Evolutionary conservation across 2,888 invertebrate species (phyloP).

Genomic region (Cactoblastis cactorum): DNA sequence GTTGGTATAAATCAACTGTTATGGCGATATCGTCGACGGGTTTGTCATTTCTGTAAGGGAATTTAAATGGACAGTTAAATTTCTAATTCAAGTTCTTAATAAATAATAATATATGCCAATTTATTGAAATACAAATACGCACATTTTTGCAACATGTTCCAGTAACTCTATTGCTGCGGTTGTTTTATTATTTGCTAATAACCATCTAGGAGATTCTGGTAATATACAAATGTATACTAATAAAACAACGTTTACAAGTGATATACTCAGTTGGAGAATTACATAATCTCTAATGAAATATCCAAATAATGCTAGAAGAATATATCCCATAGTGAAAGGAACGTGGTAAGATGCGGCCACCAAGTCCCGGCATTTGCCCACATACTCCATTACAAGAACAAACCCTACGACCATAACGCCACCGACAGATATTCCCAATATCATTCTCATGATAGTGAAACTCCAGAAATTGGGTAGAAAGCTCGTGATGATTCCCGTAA

Average conservation of each 20-base stretch:
- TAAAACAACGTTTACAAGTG: slow-evolving; percentile 75
- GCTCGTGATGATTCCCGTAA: slow-evolving; percentile 83
- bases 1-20: slow-evolving; percentile 57
- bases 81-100: background rate
- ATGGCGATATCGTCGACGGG: slow-evolving; percentile 59
- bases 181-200: slow-evolving; percentile 82
- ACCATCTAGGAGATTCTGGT: slow-evolving; percentile 90
- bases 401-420: slow-evolving; percentile 84
- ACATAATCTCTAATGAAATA: slow-evolving; percentile 83
- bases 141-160: slow-evolving; percentile 80
- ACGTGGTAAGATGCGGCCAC: slow-evolving; percentile 82
- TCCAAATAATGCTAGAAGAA: slow-evolving; percentile 79
- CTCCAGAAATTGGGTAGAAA: slow-evolving; percentile 81
- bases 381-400: slow-evolving; percentile 81
- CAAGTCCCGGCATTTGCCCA: slow-evolving; percentile 74
- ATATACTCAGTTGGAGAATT: slow-evolving; percentile 81
- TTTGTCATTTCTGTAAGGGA: slow-evolving; percentile 50
- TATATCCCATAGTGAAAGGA: slow-evolving; percentile 83
- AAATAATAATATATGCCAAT: background rate
- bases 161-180: slow-evolving; percentile 81
- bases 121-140: slow-evolving; percentile 12
- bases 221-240: slow-evolving; percentile 83
- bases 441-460: slow-evolving; percentile 83
- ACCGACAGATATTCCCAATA: slow-evolving; percentile 86
- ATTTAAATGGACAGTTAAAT: background rate